Evolutionary conservation across 2,888 invertebrate genomes (phyloP).

Genomic region (Parnassius apollo): DNA sequence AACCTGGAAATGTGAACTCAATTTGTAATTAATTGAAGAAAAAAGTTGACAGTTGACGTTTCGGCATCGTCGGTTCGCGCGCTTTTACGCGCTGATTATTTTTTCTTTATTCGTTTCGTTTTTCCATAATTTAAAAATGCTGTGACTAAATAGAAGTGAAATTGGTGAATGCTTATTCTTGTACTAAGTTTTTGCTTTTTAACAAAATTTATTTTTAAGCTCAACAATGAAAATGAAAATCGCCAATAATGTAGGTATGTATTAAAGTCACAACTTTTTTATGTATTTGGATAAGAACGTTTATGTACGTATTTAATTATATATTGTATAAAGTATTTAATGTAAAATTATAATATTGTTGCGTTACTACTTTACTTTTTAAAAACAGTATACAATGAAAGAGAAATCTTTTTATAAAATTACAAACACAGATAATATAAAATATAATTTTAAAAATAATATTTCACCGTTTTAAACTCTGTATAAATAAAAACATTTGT

Average conservation of each 20-base stretch:
- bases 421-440: no score
- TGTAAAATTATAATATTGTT: no score
- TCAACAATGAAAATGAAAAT: slow-evolving; percentile 43
- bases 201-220: slow-evolving; percentile 16
- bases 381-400: no score
- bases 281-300: no score
- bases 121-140: slow-evolving; percentile 7
- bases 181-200: slow-evolving; percentile 14
- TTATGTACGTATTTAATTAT: no score
- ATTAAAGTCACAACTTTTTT: not conserved
- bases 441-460: no score
- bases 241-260: slow-evolving; percentile 39
- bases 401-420: no score
- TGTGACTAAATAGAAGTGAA: slow-evolving; percentile 26
- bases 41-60: slow-evolving; percentile 40
- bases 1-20: slow-evolving; percentile 34
- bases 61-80: slow-evolving; percentile 44
- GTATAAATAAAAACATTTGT: no score
- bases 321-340: no score
- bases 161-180: slow-evolving; percentile 26
- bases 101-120: not conserved
- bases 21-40: slow-evolving; percentile 34
- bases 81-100: slow-evolving; percentile 40
- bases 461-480: no score
- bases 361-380: no score